Base-by-base conservation (phyloP, 2,888 invertebrate species). In the Brachypalpus laphriformis region DNA sequence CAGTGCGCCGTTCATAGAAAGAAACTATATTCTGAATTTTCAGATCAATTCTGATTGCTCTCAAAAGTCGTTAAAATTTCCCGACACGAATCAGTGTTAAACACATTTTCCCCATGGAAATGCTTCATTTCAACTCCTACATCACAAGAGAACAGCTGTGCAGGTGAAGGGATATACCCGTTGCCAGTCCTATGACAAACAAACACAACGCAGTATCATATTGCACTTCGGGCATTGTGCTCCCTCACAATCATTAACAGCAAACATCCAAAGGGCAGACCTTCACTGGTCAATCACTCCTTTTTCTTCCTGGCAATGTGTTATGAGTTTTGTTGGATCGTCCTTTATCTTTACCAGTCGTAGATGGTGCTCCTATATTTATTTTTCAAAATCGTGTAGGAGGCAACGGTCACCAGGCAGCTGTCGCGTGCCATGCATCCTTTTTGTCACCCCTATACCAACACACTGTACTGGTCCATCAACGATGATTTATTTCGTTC, bases 141-240 rank as follows among this genome's bases (percentile, higher is more conserved):
- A 45, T 61, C 54, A 18, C 11, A 47, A 40, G 7, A 28, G 2
- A 47, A 54, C 78, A 85, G 83, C 74, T 85, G 83, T 65, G 81
- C 80, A 85, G 81, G 81, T 85, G 85, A 81, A 85, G 54, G 75
- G 66, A 42, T 71, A 51, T 75, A 85, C 81, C 59, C 85, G 56
- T 47, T 71, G 31, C 34, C 63, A 59, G 72, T 63, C 54, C 16
- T 25, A 66, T 49, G 22, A 71, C 70, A 82, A 85, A 49, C 66
- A 85, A 85, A 80, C 37, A 75, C 37, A 25, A 57, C 74, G 20
- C 49, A 51, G 59, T 80, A 81, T 85, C 85, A 75, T 85, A 85
- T 85, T 85, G 81, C 85, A 85, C 85, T 45, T 49, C 18, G 45
- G 14, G 51, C 7, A 56, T 42, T 37, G 11, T 40, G 14, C 22